These are phyloP conservation scores for Gymnosoma rotundatum DNA, from an alignment of 2,888 invertebrate genomes.

Conservation along the genomic window DNA sequence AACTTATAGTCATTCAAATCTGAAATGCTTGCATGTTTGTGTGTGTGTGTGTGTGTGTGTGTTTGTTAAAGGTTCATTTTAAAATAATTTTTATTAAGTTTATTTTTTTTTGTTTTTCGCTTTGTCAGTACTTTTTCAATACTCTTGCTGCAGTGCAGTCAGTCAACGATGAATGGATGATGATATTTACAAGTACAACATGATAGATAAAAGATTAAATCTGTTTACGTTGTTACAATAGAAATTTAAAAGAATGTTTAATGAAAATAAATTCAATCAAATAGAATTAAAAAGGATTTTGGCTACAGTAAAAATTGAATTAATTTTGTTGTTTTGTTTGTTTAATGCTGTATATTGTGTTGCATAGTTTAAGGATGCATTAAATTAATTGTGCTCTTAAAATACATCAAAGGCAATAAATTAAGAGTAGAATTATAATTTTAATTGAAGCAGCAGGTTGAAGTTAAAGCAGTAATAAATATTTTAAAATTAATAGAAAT, in stretches of 20 bases:
- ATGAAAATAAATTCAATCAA: slow-evolving; percentile 67
- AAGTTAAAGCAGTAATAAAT: too few relatives aligned
- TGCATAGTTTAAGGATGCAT: slow-evolving; percentile 52
- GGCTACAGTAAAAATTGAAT: slow-evolving; percentile 38
- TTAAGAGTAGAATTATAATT: not conserved
- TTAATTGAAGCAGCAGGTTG: too few relatives aligned
- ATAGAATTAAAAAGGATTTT: slow-evolving; percentile 57
- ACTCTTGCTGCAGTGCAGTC: slow-evolving; percentile 51
- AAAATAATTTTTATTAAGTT: slow-evolving; percentile 65
- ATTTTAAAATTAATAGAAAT: too few relatives aligned
- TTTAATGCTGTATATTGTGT: not conserved
- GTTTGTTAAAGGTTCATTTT: slow-evolving; percentile 62
- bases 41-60: not conserved
- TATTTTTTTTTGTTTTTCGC: slow-evolving; percentile 48
- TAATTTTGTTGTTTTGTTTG: slow-evolving; percentile 9
- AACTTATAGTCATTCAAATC: slow-evolving; percentile 65
- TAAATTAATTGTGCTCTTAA: slow-evolving; percentile 49
- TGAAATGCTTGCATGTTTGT: slow-evolving; percentile 21
- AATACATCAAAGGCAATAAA: slow-evolving; percentile 24
- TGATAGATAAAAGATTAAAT: slow-evolving; percentile 68
- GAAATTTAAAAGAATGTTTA: slow-evolving; percentile 53
- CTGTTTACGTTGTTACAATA: slow-evolving; percentile 57
- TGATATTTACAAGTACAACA: slow-evolving; percentile 69
- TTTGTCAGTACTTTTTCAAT: slow-evolving; percentile 56
- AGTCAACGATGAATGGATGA: slow-evolving; percentile 46